These are phyloP conservation scores for Chiloscyllium plagiosum DNA, from an alignment of 2,113 vertebrate species.

Conservation along the genomic window DNA sequence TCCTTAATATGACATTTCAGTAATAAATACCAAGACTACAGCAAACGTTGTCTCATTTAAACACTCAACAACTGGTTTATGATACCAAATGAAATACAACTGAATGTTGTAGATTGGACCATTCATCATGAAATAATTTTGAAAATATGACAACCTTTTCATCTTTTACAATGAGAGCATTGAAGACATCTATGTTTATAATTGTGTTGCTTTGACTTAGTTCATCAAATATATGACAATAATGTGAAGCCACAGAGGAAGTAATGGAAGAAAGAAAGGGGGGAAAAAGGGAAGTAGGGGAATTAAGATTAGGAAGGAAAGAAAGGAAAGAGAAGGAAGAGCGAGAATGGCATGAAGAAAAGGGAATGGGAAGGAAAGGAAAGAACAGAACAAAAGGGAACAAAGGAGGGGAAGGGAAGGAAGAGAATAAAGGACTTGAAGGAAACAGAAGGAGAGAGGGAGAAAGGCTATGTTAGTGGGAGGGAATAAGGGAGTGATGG, in stretches of 20 bases:
- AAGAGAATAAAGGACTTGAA: background rate
- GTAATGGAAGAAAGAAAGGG: too few relatives aligned
- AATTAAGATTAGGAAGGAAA: too few relatives aligned
- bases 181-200: background rate
- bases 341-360: too few relatives aligned
- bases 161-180: background rate
- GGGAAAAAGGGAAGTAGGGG: too few relatives aligned
- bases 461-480: too few relatives aligned
- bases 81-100: background rate
- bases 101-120: background rate
- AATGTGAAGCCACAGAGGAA: background rate
- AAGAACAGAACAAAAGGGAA: too few relatives aligned
- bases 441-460: background rate
- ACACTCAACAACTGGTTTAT: background rate
- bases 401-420: too few relatives aligned
- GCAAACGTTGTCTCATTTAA: background rate
- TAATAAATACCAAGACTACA: slow-evolving; percentile 15
- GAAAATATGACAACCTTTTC: background rate
- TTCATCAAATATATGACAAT: background rate
- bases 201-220: background rate
- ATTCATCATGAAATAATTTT: background rate
- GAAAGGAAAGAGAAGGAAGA: too few relatives aligned
- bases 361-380: too few relatives aligned
- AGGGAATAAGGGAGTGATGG: too few relatives aligned
- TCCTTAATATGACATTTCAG: slow-evolving; percentile 28